phyloP scores from a whole-genome alignment of 2,113 vertebrate species.

The Hippocampus abdominalis region DNA sequence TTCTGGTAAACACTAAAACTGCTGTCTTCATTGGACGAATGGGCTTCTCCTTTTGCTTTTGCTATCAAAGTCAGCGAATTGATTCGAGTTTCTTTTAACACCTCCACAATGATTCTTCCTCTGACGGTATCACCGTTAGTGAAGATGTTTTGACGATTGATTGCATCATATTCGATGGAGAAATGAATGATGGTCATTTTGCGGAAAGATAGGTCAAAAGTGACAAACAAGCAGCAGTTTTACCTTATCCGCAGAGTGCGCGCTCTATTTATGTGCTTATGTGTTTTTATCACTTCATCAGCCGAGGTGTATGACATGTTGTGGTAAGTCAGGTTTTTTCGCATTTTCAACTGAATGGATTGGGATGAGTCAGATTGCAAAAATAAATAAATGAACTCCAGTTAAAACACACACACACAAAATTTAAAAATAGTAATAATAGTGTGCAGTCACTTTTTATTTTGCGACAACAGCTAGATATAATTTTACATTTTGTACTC shows the following conservation, averaged over 20 bases:
- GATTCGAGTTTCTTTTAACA: constrained; percentile 47
- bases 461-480: background rate
- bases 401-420: background rate
- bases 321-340: background rate
- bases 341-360: background rate
- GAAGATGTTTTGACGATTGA: constrained; percentile 62
- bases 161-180: constrained; percentile 60
- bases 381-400: background rate
- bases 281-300: background rate
- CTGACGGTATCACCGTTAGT: constrained; percentile 62
- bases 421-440: background rate
- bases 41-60: constrained; percentile 52
- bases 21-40: constrained; percentile 43
- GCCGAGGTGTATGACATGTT: no score
- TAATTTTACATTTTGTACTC: background rate
- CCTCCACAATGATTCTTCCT: constrained; percentile 60
- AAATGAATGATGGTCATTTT: constrained; percentile 46
- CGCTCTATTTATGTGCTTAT: background rate
- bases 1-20: constrained; percentile 51
- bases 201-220: background rate
- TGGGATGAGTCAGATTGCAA: background rate
- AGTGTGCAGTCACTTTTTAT: background rate
- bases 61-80: constrained; percentile 42
- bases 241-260: background rate
- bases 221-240: background rate